Conservation (phyloP, 2,113 vertebrate species). For the Ictidomys tridecemlineatus region DNA sequence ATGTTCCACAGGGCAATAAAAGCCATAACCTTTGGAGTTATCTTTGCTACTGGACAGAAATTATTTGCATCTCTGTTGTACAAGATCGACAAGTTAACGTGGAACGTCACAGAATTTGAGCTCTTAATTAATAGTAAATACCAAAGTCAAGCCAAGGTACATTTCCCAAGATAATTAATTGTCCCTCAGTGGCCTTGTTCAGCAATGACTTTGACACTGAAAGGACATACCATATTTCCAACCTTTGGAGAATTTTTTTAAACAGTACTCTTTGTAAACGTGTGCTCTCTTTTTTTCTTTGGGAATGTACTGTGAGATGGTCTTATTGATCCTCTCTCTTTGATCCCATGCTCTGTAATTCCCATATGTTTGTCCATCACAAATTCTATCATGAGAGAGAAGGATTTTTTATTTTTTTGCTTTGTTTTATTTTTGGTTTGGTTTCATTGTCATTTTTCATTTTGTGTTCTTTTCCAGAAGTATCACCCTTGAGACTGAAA, state of each 20-base stretch:
- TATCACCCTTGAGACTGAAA: neutral
- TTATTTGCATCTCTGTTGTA: slow-evolving; percentile 46
- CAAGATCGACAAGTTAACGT: neutral
- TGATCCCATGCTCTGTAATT: neutral
- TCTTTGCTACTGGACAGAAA: slow-evolving; percentile 61
- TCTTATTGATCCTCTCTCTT: neutral
- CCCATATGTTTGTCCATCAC: neutral
- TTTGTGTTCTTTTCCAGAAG: neutral
- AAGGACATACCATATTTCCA: neutral
- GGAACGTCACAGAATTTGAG: slow-evolving; percentile 40
- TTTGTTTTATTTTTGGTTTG: neutral
- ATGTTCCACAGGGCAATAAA: slow-evolving; percentile 9
- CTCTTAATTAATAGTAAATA: slow-evolving; percentile 54
- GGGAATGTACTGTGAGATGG: neutral
- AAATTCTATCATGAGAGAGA: neutral
- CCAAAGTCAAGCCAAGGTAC: slow-evolving; percentile 32
- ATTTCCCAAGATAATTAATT: slow-evolving; percentile 35
- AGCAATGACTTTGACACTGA: neutral
- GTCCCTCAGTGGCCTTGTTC: neutral
- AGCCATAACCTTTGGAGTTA: slow-evolving; percentile 53
- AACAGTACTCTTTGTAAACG: neutral
- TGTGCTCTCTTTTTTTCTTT: slow-evolving; percentile 1
- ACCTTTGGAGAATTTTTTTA: neutral
- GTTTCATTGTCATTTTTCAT: neutral
- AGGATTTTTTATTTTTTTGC: neutral